Evolutionary conservation across 2,113 vertebrate genomes (phyloP), one percentile per base, ranked within the genome.

Genomic region (Colistium nudipinnis): DNA sequence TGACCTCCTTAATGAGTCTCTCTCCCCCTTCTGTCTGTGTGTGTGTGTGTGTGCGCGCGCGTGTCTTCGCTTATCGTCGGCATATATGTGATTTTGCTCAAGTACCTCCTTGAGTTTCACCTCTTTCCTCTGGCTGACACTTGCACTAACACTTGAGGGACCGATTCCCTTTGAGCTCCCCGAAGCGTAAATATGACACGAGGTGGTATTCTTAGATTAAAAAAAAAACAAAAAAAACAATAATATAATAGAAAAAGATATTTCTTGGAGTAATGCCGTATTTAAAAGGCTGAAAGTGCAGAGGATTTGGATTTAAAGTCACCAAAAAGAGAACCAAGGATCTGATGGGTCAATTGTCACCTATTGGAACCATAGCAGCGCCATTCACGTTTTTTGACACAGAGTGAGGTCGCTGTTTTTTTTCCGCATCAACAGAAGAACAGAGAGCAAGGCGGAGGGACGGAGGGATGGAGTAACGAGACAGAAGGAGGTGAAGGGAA

Each of bases 1-100:
- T 83, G 65, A 83, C 79, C 79, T 84, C 75, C 76, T 84, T 88
- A 90, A 90, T 90, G 87, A 87, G 71, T 77, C 66, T 78, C 69
- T 69, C 77, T 56, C 33, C 44, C 76, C 41, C 19, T 49, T 60
- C 39, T 74, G 61, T 61, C 55, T 63, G 60, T 53, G 69, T 74
- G 49, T 63, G 61, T 65, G 77, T 59, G 39, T 62, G 24, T 35
- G 48, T 63, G 64, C 33, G 54, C 69, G 66, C 51, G 53, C 39
- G 74, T 73, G 25, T 69, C 7, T 71, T 30, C 41, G 66, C 64
- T 82, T 87, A 84, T 84, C 78, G 76, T 27, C 39, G 17, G 70
- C 54, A 71, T 79, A 67, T 86, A 76, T 87, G 83, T 74, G 63
- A 75, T 74, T 81, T 74, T 1, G 13, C 76, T 83, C 66, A 65